phyloP scores from a whole-genome alignment of 2,113 vertebrate genomes.

The Leptodactylus fuscus region DNA sequence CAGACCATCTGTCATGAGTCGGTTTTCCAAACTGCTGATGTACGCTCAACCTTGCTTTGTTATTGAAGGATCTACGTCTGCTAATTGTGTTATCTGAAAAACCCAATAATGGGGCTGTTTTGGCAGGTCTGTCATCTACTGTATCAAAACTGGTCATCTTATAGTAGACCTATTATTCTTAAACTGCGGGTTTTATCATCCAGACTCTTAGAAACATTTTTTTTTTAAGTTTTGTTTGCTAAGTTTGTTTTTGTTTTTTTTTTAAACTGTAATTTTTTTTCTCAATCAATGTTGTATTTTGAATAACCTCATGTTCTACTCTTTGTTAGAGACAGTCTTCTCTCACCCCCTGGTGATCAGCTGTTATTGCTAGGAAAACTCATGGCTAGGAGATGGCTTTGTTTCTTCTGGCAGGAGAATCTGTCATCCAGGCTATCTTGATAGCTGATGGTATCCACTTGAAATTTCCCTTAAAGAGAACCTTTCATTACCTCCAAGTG shows the following conservation, averaged over 20 bases:
- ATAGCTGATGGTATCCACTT: neutral
- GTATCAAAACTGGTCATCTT: neutral
- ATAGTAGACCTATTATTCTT: neutral
- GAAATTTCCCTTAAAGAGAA: neutral
- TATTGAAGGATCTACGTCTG: neutral
- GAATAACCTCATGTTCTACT: too few relatives aligned
- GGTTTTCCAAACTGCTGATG: conserved; percentile 23
- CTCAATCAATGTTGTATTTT: too few relatives aligned
- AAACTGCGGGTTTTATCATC: neutral
- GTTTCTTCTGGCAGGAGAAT: neutral
- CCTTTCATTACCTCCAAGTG: too few relatives aligned
- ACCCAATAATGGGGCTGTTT: too few relatives aligned
- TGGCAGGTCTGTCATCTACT: neutral
- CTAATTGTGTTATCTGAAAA: conserved; percentile 7
- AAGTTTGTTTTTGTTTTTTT: too few relatives aligned
- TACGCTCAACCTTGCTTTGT: conserved; percentile 24
- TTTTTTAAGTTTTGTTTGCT: too few relatives aligned
- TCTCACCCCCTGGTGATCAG: neutral
- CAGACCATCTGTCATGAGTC: conserved; percentile 30
- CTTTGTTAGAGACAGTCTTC: too few relatives aligned
- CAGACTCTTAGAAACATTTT: too few relatives aligned
- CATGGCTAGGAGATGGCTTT: neutral
- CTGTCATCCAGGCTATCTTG: neutral
- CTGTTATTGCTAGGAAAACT: neutral
- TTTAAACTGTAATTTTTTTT: too few relatives aligned